Evolutionary conservation across 2,797 vertebrate species (phyloP), one percentile per base, ranked within the genome.

Genomic region (Platalea minor): DNA sequence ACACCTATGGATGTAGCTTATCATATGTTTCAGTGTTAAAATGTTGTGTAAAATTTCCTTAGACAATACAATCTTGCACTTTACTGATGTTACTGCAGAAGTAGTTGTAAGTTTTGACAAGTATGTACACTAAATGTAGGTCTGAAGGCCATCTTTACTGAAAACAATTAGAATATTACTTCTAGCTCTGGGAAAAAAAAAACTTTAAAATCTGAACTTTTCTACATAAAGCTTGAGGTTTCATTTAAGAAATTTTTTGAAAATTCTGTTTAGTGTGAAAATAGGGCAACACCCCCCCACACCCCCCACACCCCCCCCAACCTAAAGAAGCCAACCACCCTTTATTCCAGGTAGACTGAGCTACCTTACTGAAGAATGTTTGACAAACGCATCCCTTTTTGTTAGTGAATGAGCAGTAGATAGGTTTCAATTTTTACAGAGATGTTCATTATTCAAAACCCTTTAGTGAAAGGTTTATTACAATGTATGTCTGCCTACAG

Each of bases 291-390:
- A 11, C 4, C 20, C 20, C 6, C 5, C 5, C 5, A n/a, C 5
- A 11, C 4, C 20, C 20, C 6, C 5, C 5, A n/a, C n/a, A n/a
- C 5, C 20, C 5, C 5, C 5, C 5, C 1, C 46, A 57, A 67
- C 33, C n/a, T 46, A 21, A 57, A 56, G 64, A 70, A 60, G 2
- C 9, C 43, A 70, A 81, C 3, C 10, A 54, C 2, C 26, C 14
- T 79, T 57, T 54, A 65, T 28, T 68, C n/a, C 35, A 70, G 35
- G 21, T 39, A 65, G 41, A 51, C 13, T 8, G 29, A 89, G 33
- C 26, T 85, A 51, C 7, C 10, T 79, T 74, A 56, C 1, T 64
- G 37, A 93, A 72, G 41, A 56, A 51, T 13, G 4, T 83, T 50
- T 78, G 75, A 91, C 57, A 87, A 80, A 72, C 57, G 68, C 61